These are phyloP conservation scores for Halichoerus grypus DNA, from an alignment of 2,113 vertebrate species.

Conservation along the genomic window DNA sequence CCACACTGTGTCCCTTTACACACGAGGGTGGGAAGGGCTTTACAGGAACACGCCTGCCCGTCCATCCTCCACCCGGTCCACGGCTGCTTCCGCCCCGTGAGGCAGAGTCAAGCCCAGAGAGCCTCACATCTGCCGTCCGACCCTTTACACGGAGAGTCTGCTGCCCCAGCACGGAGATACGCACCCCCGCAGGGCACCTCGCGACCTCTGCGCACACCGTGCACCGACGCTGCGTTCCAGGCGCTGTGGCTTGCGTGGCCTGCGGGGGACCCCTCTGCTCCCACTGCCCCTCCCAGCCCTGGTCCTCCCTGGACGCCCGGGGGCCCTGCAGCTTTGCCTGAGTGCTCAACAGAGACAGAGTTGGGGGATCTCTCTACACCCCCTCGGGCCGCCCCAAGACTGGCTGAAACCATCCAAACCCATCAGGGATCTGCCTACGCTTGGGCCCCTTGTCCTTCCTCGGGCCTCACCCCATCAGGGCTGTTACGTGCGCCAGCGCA, in stretches of 20 bases:
- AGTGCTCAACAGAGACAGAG: neutral
- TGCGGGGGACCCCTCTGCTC: neutral
- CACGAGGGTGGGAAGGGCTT: neutral
- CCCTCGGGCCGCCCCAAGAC: neutral
- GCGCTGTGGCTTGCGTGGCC: neutral
- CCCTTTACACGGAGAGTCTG: neutral
- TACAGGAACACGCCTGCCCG: accelerated
- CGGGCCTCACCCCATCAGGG: accelerated
- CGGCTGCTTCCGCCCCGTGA: no score
- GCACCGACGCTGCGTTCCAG: no score
- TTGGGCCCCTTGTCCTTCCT: neutral
- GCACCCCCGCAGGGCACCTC: neutral
- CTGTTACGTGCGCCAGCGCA: accelerated
- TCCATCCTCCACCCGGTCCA: neutral
- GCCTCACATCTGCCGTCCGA: neutral
- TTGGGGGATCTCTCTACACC: neutral
- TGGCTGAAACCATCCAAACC: no score
- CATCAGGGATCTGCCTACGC: neutral
- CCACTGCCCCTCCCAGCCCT: neutral
- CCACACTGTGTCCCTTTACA: accelerated
- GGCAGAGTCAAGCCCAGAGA: neutral
- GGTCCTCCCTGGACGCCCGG: neutral
- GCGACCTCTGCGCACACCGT: no score
- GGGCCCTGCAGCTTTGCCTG: neutral
- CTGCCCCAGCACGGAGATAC: neutral